Conservation (phyloP, 30 jellyfish, hydroid and myxozoan species). For the Aurelia aurita complex sp. Pacific region DNA sequence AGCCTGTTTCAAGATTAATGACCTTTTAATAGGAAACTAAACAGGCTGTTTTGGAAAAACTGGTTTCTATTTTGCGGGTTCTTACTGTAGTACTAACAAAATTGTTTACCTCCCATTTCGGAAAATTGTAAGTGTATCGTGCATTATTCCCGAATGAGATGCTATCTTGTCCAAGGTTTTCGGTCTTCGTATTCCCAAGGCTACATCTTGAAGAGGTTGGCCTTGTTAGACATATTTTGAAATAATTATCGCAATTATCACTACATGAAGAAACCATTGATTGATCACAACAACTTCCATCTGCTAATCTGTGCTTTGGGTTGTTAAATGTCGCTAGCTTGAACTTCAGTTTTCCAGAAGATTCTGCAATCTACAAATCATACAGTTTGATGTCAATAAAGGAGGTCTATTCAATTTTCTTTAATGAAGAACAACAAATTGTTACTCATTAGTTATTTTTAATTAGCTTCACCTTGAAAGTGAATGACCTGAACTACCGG, state of each 20-base stretch:
- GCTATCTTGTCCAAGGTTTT: conserved; percentile 41
- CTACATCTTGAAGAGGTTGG: conserved; percentile 45
- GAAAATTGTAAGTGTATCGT: conserved; percentile 16
- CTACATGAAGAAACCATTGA: neutral
- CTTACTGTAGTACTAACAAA: too few relatives aligned
- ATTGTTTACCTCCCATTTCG: conserved; percentile 60
- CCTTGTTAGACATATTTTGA: conserved; percentile 58
- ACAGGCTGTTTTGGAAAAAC: too few relatives aligned
- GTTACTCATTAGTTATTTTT: too few relatives aligned
- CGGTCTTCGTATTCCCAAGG: conserved; percentile 41
- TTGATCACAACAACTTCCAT: conserved; percentile 60
- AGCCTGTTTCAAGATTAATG: too few relatives aligned
- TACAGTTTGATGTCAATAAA: neutral
- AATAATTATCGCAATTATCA: conserved; percentile 61
- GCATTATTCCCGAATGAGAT: conserved; percentile 34
- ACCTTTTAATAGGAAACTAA: too few relatives aligned
- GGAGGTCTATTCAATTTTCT: neutral
- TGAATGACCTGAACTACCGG: too few relatives aligned
- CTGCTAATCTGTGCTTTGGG: conserved; percentile 39
- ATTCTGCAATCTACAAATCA: conserved; percentile 5
- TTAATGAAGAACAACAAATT: too few relatives aligned
- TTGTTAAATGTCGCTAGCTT: conserved; percentile 42
- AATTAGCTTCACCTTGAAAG: too few relatives aligned
- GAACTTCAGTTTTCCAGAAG: conserved; percentile 43
- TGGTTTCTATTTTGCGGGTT: too few relatives aligned